Conservation (phyloP, 1,140 invertebrate genomes). For the Hormaphis cornu region DNA sequence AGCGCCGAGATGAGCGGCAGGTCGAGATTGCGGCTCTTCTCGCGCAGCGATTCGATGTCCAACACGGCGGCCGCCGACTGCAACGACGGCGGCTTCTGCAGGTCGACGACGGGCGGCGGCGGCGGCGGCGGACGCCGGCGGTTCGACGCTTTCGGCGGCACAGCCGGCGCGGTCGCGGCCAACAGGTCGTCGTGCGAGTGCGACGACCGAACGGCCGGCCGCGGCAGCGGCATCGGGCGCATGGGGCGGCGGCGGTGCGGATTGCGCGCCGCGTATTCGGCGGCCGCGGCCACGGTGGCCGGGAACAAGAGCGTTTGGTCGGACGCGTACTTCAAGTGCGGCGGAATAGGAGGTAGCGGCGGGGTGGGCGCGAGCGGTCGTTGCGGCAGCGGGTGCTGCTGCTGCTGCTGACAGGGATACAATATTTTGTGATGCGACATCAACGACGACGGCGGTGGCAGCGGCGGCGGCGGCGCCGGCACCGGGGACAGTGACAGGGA, state of each 20-base stretch:
- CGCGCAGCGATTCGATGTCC: conserved; percentile 68
- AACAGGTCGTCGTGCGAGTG: conserved; percentile 66
- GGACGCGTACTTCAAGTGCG: conserved; percentile 38
- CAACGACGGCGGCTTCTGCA: conserved; percentile 17
- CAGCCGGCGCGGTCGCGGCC: conserved; percentile 44
- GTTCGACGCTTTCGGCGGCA: conserved; percentile 20
- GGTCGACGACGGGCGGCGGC: conserved; percentile 49
- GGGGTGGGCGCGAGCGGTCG: too few species aligned
- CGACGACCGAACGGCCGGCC: conserved; percentile 48
- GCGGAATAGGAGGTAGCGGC: conserved; percentile 7
- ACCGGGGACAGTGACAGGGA: not conserved
- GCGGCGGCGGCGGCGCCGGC: conserved; percentile 19
- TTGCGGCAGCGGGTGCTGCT: not conserved
- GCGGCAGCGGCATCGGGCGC: conserved; percentile 13
- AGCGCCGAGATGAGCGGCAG: conserved; percentile 78
- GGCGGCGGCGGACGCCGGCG: conserved; percentile 50
- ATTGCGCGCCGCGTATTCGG: conserved; percentile 45
- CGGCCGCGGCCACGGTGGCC: conserved; percentile 45
- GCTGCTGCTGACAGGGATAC: not conserved
- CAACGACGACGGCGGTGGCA: not conserved
- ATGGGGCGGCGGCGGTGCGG: not conserved
- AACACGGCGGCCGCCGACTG: conserved; percentile 47
- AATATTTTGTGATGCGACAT: too few species aligned
- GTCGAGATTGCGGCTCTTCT: conserved; percentile 78
- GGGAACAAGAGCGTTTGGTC: conserved; percentile 43